Evolutionary conservation across 1,140 invertebrate species (phyloP).

Genomic region (Nasonia vitripennis): DNA sequence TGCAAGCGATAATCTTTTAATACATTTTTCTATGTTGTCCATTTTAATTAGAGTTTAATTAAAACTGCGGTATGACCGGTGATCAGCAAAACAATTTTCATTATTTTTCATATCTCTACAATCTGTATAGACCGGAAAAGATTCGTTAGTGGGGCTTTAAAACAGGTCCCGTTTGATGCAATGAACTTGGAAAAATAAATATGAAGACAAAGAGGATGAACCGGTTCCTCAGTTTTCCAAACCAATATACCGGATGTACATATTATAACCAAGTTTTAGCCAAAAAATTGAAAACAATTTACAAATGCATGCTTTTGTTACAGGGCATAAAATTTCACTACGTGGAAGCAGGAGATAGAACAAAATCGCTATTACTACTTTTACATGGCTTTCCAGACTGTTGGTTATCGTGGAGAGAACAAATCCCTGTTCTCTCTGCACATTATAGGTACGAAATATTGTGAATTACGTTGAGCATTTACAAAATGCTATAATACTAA

Average conservation of each 20-base stretch:
- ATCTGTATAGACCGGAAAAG: background rate
- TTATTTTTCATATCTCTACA: too few relatives aligned
- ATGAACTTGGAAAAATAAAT: background rate
- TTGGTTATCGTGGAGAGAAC: conserved; percentile 83
- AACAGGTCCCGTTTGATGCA: background rate
- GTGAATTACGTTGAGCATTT: background rate
- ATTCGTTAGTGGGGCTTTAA: background rate
- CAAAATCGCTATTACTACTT: conserved; percentile 79
- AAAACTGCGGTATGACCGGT: too few relatives aligned
- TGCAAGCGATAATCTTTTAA: too few relatives aligned
- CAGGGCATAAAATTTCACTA: conserved; percentile 86
- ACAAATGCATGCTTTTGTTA: conserved; percentile 53
- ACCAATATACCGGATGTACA: background rate
- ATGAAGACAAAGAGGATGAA: background rate
- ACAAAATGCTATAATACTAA: background rate
- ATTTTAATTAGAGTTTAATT: too few relatives aligned
- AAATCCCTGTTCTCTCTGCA: conserved; percentile 77
- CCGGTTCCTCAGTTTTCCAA: background rate
- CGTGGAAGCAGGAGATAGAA: conserved; percentile 79
- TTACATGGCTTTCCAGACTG: conserved; percentile 88
- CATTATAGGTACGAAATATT: conserved; percentile 73
- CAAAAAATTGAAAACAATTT: too few relatives aligned
- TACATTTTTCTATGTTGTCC: too few relatives aligned
- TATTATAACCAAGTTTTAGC: too few relatives aligned
- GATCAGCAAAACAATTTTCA: too few relatives aligned